Base-by-base conservation (phyloP, 1,140 invertebrate species). In the Solenopsis fugax region DNA sequence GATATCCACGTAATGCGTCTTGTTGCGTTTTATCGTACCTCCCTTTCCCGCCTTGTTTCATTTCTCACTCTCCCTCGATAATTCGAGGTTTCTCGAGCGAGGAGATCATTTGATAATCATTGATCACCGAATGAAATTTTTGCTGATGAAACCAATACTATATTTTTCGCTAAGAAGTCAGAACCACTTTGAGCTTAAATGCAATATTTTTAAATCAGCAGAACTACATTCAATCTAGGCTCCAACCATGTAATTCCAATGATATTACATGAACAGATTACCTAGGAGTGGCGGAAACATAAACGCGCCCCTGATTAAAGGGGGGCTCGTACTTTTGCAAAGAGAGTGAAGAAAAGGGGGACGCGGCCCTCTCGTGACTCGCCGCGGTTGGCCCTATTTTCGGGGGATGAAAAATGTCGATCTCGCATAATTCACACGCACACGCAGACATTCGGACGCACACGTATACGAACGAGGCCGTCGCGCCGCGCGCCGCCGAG, bases 1-100 rank as follows among this genome's bases (percentile, higher is more conserved):
- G 69, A 73, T 84, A 84, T 60, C n/a, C 54, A 50, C 24, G 80
- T 48, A 75, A 75, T 75, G 67, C 69, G 29, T 84, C 69, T 84
- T 84, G 41, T 62, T 62, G 80, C 41, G 18, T 24, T 82, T 73
- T 48, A 82, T 82, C 67, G 56, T 18, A 5, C 10, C 41, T 69
- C n/a, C 13, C 10, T 69, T 41, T 50, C 65, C 12, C 12, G 9
- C n/a, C 24, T 73, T 84, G 52, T 58, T 71, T 41, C 56, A n/a
- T 62, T 60, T 7, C 34, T n/a, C n/a, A 21, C 24, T 50, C 18
- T 3, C 16, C 2, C 21, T 34, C 24, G 67, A 67, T 80, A 77
- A 78, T 21, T 13, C 52, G 29, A 67, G 29, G 6, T 10, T 18
- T 48, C 18, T 52, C 45, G 29, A 65, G 7, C 60, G 13, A 4